Conservation (phyloP, 1,140 invertebrate genomes). For the Pinna nobilis region DNA sequence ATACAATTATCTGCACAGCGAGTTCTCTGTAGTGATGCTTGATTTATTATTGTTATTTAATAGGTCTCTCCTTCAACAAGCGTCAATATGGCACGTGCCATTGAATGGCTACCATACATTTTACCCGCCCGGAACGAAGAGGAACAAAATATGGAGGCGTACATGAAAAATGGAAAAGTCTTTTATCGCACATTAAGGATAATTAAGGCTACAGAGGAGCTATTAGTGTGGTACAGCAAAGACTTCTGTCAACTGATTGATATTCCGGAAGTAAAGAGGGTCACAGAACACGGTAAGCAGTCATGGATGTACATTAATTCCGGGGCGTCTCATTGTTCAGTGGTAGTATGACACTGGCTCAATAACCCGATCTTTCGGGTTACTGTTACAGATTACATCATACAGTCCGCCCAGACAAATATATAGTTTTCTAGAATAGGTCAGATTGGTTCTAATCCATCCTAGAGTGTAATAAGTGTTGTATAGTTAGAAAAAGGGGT, state of each 20-base stretch:
- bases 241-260: constrained; percentile 71
- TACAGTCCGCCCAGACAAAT: too few relatives aligned
- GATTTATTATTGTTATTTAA: background rate
- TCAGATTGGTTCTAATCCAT: too few relatives aligned
- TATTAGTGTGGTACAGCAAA: constrained; percentile 75
- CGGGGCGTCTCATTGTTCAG: too few relatives aligned
- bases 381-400: too few relatives aligned
- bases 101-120: constrained; percentile 71
- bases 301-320: too few relatives aligned
- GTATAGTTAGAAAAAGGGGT: too few relatives aligned
- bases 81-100: constrained; percentile 41
- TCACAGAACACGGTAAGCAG: background rate
- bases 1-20: background rate
- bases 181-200: constrained; percentile 72
- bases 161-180: constrained; percentile 71
- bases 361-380: too few relatives aligned
- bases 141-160: constrained; percentile 76
- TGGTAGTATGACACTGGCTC: too few relatives aligned
- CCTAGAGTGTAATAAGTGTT: too few relatives aligned
- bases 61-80: constrained; percentile 59
- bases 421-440: too few relatives aligned
- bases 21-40: background rate
- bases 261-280: constrained; percentile 65
- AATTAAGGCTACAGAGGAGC: constrained; percentile 67
- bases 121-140: constrained; percentile 69